These are phyloP conservation scores for Onthophagus taurus DNA, from an alignment of 1,140 invertebrate species.

Conservation along the genomic window DNA sequence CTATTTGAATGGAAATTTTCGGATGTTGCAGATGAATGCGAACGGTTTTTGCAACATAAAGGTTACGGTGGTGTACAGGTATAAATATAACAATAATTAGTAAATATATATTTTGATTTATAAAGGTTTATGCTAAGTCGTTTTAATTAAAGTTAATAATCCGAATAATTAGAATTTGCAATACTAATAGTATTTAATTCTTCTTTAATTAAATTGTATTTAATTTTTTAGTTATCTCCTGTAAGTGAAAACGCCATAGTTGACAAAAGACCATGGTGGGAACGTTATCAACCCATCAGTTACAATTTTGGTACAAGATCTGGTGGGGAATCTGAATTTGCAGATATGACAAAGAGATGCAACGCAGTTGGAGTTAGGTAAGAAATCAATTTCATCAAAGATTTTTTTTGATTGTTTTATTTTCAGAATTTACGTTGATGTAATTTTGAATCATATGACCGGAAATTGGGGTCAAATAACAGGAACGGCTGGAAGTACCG, in stretches of 20 bases:
- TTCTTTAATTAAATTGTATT: background rate
- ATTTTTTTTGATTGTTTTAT: constrained; percentile 4
- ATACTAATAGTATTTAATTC: background rate
- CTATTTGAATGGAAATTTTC: constrained; percentile 76
- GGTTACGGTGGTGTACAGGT: constrained; percentile 72
- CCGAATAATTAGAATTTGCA: too few relatives aligned
- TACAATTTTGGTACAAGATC: constrained; percentile 70
- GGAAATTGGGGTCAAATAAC: constrained; percentile 43
- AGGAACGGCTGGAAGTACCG: constrained; percentile 50
- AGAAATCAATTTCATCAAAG: too few relatives aligned
- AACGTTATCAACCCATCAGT: constrained; percentile 83
- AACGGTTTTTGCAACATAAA: constrained; percentile 63
- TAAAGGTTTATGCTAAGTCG: too few relatives aligned
- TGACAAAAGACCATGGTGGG: constrained; percentile 61
- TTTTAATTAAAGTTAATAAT: too few relatives aligned
- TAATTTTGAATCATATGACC: constrained; percentile 83
- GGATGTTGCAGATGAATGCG: constrained; percentile 76
- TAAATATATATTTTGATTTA: background rate
- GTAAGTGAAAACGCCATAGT: constrained; percentile 48
- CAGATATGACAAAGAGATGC: constrained; percentile 50
- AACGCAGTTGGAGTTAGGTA: constrained; percentile 31
- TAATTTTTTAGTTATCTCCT: constrained; percentile 46
- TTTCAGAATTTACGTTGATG: constrained; percentile 71
- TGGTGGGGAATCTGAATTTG: constrained; percentile 60
- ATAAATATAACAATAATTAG: constrained; percentile 12